Evolutionary conservation across 2,888 invertebrate genomes (phyloP), one percentile per base, ranked within the genome.

Genomic region (Philaethria dido): DNA sequence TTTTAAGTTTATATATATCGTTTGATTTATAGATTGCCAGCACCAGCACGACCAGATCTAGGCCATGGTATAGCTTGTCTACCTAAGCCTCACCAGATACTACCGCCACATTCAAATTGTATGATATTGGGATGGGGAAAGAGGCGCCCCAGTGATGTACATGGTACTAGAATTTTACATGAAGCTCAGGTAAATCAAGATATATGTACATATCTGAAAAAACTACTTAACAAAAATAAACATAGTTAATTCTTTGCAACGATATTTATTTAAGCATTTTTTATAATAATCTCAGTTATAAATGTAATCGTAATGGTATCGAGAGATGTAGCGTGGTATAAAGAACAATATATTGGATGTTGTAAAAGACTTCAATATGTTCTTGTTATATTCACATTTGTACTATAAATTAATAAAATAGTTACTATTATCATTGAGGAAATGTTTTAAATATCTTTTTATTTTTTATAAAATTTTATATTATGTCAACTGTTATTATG

Each of bases 91-190:
- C 93, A 92, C 62, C 95, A 96, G 77, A 90, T 94, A 0, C 88
- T 97, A 64, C 94, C 96, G 0, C 91, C 94, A 4, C 93, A 89
- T 87, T 95, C 85, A 33, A 92, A 94, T 36, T 98, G 98, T 81
- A 95, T 96, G 1, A 98, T 98, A 70, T 95, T 98, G 69, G 99
- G 99, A 0, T 99, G 98, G 98, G 98, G 98, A 18, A 98, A 98
- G 88, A 93, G 95, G 64, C 93, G 95, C 50, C 94, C 95, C 61
- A 94, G 94, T 0, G 96, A 97, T 78, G 93, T 95, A 8, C 95
- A 95, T 75, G 98, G 98, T 14, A 96, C 97, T 0, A 95, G 96
- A 75, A 93, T 96, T 13, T 92, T 99, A 22, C 97, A 97, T 76
- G 98, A 99, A 88, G 98, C 98, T 18, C 95, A 96, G 89, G 96